Evolutionary conservation across 1,140 invertebrate genomes (phyloP).

Genomic region (Schlechtendalia chinensis): DNA sequence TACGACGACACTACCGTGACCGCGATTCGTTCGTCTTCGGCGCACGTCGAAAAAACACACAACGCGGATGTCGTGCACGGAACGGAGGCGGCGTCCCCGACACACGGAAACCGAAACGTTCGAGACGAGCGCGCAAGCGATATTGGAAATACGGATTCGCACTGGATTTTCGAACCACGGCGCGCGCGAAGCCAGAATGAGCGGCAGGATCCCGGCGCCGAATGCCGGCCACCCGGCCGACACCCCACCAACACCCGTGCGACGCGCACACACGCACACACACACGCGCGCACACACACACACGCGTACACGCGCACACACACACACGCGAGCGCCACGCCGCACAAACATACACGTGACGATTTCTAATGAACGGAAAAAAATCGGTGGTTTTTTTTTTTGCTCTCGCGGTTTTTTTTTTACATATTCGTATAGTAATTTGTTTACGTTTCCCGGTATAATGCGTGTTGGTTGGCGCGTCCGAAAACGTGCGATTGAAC

Average conservation of each 20-base stretch:
- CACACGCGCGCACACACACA: too few relatives aligned
- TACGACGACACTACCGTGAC: neutral
- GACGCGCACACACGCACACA: too few relatives aligned
- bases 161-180: constrained; percentile 45
- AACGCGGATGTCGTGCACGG: too few relatives aligned
- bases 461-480: neutral
- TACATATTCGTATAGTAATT: too few relatives aligned
- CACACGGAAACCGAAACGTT: constrained; percentile 4
- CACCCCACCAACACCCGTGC: constrained; percentile 41
- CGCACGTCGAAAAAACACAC: too few relatives aligned
- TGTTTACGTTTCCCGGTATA: too few relatives aligned
- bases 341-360: constrained; percentile 16
- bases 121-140: constrained; percentile 16
- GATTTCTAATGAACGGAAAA: constrained; percentile 33
- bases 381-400: constrained; percentile 13
- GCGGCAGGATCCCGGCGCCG: constrained; percentile 38
- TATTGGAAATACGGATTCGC: constrained; percentile 40
- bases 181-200: constrained; percentile 49
- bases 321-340: too few relatives aligned
- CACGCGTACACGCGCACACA: too few relatives aligned
- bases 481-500: neutral
- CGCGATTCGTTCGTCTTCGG: too few relatives aligned
- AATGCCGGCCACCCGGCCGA: constrained; percentile 44
- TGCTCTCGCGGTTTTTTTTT: too few relatives aligned
- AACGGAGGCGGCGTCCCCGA: too few relatives aligned